These are phyloP conservation scores for Crenuchus spilurus DNA, from an alignment of 2,797 vertebrate species.

Conservation along the genomic window DNA sequence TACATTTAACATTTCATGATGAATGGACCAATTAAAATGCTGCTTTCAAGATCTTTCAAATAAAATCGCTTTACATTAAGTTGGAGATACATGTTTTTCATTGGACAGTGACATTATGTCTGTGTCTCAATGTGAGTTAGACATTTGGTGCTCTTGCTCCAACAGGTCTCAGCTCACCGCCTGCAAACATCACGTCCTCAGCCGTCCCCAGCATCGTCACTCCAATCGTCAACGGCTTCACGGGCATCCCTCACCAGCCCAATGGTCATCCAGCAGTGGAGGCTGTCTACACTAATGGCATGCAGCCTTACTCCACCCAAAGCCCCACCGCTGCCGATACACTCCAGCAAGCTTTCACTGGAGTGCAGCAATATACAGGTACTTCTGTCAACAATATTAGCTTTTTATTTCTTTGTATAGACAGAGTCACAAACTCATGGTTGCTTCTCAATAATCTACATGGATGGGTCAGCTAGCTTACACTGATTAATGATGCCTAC, in stretches of 20 bases:
- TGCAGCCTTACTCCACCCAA: conserved; percentile 95
- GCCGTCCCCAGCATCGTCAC: conserved; percentile 90
- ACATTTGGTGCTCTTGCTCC: conserved; percentile 42
- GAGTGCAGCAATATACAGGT: conserved; percentile 98
- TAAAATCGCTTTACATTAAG: too few relatives aligned
- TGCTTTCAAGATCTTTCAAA: too few relatives aligned
- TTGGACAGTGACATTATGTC: too few relatives aligned
- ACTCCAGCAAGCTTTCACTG: conserved; percentile 94
- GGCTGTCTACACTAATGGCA: conserved; percentile 92
- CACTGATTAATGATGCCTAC: not conserved
- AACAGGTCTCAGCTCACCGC: conserved; percentile 92
- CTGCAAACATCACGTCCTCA: conserved; percentile 89
- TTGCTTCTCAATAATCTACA: too few relatives aligned
- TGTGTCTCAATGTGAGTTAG: conserved; percentile 36
- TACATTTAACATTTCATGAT: too few relatives aligned
- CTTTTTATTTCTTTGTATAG: not conserved
- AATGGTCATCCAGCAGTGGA: conserved; percentile 93
- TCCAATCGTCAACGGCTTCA: conserved; percentile 93
- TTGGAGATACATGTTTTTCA: too few relatives aligned
- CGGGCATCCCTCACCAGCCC: conserved; percentile 91
- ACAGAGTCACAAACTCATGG: too few relatives aligned
- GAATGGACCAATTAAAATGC: too few relatives aligned
- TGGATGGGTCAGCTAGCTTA: not conserved
- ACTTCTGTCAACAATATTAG: conserved; percentile 1
- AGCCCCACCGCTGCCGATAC: conserved; percentile 93